Evolutionary conservation across 2,113 vertebrate species (phyloP).

Genomic region (Delphinus delphis): DNA sequence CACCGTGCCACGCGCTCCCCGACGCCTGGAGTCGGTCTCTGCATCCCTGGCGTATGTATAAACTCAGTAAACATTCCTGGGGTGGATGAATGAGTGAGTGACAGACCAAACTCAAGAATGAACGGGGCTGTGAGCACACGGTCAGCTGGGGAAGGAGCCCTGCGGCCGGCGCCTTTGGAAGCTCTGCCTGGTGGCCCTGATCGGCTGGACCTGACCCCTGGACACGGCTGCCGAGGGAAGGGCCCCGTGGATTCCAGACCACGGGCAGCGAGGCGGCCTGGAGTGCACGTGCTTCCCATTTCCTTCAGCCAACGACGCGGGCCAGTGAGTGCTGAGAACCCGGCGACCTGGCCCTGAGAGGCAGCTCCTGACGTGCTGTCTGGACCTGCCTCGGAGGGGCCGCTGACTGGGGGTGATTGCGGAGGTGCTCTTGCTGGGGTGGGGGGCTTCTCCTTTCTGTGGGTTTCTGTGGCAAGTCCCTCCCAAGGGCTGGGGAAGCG

Average conservation of each 20-base stretch:
- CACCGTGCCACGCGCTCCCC: neutral
- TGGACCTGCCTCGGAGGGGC: neutral
- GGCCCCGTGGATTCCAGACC: neutral
- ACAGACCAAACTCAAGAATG: neutral
- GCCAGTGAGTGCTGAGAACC: neutral
- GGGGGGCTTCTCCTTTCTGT: neutral
- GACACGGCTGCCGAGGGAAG: neutral
- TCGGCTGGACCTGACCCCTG: neutral
- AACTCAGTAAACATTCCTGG: neutral
- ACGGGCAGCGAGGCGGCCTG: rapidly evolving
- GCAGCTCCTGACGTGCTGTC: too few relatives aligned
- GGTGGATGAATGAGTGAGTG: neutral
- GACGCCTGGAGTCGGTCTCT: neutral
- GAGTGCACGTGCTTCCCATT: neutral
- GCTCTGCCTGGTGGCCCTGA: neutral
- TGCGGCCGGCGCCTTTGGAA: neutral
- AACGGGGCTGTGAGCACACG: neutral
- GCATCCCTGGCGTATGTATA: rapidly evolving
- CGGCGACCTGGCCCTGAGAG: neutral
- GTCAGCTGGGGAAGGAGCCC: neutral
- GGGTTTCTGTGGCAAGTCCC: neutral
- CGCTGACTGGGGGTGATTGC: neutral
- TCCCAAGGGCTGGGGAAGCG: neutral
- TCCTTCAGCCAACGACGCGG: neutral
- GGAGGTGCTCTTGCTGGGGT: too few relatives aligned